A percentile compares a stretch with the other conserved stretches of the same genome.
Conservation (phyloP, 2,113 vertebrate genomes). For the Notiomystis cincta region DNA sequence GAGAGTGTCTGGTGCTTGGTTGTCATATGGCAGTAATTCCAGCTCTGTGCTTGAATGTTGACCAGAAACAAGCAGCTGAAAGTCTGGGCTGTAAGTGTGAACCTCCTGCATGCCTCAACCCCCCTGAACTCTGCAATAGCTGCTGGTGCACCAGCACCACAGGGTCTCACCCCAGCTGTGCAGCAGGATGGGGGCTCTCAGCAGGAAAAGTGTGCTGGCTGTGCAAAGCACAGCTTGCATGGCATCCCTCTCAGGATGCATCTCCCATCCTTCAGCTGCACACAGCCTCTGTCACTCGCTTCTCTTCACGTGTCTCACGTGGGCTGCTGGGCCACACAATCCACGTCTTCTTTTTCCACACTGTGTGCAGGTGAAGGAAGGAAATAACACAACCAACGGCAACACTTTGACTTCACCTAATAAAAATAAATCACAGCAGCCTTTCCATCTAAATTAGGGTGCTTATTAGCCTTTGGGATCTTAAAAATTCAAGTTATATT, state of each 20-base stretch:
- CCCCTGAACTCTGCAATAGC: background rate
- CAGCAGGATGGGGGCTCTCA: background rate
- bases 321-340: background rate
- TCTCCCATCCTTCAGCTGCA: background rate
- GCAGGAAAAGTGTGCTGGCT: background rate
- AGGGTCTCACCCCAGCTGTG: background rate
- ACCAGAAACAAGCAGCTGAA: background rate
- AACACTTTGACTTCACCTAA: background rate
- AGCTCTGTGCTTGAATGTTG: background rate
- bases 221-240: background rate
- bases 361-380: background rate
- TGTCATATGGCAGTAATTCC: background rate
- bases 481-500: conserved; percentile 1
- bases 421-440: conserved; percentile 13
- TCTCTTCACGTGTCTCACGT: rapidly evolving
- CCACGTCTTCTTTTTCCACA: background rate
- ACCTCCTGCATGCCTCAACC: background rate
- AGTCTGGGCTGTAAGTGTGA: background rate
- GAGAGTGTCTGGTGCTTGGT: background rate
- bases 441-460: background rate
- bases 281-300: background rate
- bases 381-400: background rate
- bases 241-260: background rate
- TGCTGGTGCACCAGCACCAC: rapidly evolving
- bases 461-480: conserved; percentile 5